phyloP scores from a whole-genome alignment of 2,888 invertebrate species.

The Nebria salina region DNA sequence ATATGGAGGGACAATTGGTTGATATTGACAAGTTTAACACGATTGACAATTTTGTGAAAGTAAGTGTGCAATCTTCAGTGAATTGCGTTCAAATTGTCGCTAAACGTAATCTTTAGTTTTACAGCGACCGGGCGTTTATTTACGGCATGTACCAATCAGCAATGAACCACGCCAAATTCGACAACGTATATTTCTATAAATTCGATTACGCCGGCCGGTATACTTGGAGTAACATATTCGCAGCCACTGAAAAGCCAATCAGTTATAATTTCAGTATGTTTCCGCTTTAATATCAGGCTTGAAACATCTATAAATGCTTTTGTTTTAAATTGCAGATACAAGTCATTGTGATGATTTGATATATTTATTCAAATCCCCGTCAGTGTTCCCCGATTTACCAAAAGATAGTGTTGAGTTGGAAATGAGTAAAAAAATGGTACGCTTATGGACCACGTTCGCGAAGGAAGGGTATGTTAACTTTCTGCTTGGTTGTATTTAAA shows the following conservation, averaged over 20 bases:
- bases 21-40: constrained; percentile 50
- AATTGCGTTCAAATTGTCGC: neutral
- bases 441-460: constrained; percentile 64
- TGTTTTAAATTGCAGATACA: constrained; percentile 52
- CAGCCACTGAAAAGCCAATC: constrained; percentile 56
- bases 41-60: constrained; percentile 55
- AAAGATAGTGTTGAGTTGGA: constrained; percentile 56
- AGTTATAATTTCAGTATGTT: constrained; percentile 56
- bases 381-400: constrained; percentile 59
- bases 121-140: constrained; percentile 64
- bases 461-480: constrained; percentile 60
- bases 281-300: neutral
- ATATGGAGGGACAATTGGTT: constrained; percentile 51
- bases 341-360: constrained; percentile 67
- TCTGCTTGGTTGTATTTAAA: neutral
- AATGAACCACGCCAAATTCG: constrained; percentile 55
- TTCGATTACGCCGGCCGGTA: constrained; percentile 63
- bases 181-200: constrained; percentile 63
- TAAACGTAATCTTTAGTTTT: constrained; percentile 57
- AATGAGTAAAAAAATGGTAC: constrained; percentile 59
- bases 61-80: constrained; percentile 49
- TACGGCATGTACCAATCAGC: constrained; percentile 62
- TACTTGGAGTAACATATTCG: constrained; percentile 62
- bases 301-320: neutral
- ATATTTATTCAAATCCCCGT: constrained; percentile 64